Evolutionary conservation across 2,797 vertebrate genomes (phyloP), one percentile per base, ranked within the genome.

Genomic region (Ceryle rudis): DNA sequence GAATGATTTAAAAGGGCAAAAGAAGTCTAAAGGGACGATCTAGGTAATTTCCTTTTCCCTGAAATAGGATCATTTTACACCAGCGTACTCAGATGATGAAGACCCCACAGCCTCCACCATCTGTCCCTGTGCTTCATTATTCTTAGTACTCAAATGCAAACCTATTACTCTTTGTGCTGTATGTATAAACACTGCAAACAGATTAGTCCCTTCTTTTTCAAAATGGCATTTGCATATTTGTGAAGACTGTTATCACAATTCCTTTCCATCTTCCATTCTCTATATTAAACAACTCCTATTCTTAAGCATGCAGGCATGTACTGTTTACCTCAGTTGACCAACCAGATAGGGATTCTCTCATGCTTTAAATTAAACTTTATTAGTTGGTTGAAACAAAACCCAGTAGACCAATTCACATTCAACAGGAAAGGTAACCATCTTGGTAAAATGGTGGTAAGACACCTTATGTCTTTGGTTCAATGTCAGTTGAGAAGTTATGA

Each of bases 381-480:
- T 58, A 3, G 19, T 47, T 81, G 13, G 2, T 29, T 86, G 60
- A 55, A 89, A 72, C 4, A 54, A 89, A 72, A 6, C 13, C 29
- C 23, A 2, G 0, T 9, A 2, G 4, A 65, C 8, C 8, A 39
- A 6, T 5, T 5, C 4, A 14, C 33, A 69, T 14, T 14, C 2
- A 13, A 33, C 9, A 52, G 25, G 20, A 57, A 64, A 60, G 18
- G 25, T 86, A 90, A 55, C 5, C 3, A 55, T 14, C 26, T 64
- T 77, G 49, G 31, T 28, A 64, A 82, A 60, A 14, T 21, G 2
- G 0, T 37, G 8, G 4, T 69, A 49, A 26, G 25, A 61, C 9
- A 58, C 35, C 1, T 42, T 37, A 19, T 1, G 2, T 31, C 41
- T 71, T 37, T 26, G 44, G 2, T 49, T 55, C 11, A 8, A 42